Evolutionary conservation across 2,113 vertebrate species (phyloP), one percentile per base, ranked within the genome.

Genomic region (Taurulus bubalis): DNA sequence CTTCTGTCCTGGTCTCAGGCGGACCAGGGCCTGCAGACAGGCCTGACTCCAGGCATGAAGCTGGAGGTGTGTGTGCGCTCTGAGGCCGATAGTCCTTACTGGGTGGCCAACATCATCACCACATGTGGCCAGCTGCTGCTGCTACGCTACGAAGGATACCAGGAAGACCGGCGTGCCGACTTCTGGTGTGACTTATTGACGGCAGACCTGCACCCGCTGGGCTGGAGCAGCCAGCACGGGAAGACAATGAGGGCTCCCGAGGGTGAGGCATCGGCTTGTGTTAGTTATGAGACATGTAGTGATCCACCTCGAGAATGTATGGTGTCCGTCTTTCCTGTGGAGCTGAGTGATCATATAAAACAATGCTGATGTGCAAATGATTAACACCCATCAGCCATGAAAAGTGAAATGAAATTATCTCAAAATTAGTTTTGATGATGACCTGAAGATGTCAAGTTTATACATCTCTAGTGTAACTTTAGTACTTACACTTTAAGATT

Each of bases 181-280:
- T 99, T 99, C 84, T 99, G 98, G 98, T 98, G 96, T 60, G 97
- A 99, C 91, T 96, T 99, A 87, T 96, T 97, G 95, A 96, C 97
- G 0, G 96, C 98, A 0, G 96, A 96, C 75, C 95, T 99, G 71
- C 98, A 99, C 79, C 96, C 98, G 24, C 90, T 99, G 8, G 98
- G 98, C 71, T 99, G 98, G 98, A 97, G 98, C 82, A 85, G 95
- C 67, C 97, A 98, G 93, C 97, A 98, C 60, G 93, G 96, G 84
- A 97, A 96, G 92, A 85, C 92, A 49, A 96, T 99, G 76, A 97
- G 95, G 92, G 95, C 97, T 51, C 98, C 98, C 51, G 97, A 98
- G 93, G 98, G 98, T 99, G 95, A 95, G 93, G 22, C 72, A 20
- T 51, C 2, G 26, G 66, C 26, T 24, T 18, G 15, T n/a, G 40